phyloP scores from a whole-genome alignment of 2,797 vertebrate species.

The Acrossocheilus wenchowensis region DNA sequence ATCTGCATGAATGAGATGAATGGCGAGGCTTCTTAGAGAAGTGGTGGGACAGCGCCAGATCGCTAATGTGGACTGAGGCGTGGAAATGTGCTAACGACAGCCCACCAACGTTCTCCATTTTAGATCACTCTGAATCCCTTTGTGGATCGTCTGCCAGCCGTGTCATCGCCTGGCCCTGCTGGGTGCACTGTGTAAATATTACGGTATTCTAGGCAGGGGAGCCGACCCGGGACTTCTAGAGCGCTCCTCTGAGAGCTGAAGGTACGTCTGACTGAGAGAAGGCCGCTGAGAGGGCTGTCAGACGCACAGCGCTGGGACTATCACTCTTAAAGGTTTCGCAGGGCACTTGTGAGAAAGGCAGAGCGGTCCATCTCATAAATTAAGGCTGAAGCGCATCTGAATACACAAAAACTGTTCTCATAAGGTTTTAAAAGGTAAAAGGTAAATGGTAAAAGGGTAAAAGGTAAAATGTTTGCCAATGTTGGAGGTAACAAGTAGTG shows the following conservation, averaged over 20 bases:
- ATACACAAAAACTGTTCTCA: neutral
- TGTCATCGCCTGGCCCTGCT: neutral
- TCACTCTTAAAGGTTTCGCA: neutral
- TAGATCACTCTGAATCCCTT: slow-evolving; percentile 20
- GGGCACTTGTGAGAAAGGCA: neutral
- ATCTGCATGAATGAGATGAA: slow-evolving; percentile 33
- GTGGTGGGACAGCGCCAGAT: slow-evolving; percentile 5
- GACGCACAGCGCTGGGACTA: neutral
- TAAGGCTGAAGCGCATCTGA: neutral
- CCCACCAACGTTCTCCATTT: neutral
- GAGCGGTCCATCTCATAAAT: neutral
- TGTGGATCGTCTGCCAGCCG: neutral
- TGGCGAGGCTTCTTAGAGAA: neutral
- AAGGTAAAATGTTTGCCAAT: neutral
- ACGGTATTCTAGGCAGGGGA: slow-evolving; percentile 4
- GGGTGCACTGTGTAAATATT: slow-evolving; percentile 22
- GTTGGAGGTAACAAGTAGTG: neutral
- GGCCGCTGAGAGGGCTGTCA: neutral
- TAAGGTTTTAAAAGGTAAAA: neutral
- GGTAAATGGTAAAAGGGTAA: no score
- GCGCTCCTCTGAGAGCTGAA: slow-evolving; percentile 5
- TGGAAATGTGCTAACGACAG: slow-evolving; percentile 6
- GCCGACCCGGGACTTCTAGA: neutral
- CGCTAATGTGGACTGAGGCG: slow-evolving; percentile 9
- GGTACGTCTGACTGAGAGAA: neutral